phyloP scores from a whole-genome alignment of 2,797 vertebrate species.

The Etheostoma perlongum region DNA sequence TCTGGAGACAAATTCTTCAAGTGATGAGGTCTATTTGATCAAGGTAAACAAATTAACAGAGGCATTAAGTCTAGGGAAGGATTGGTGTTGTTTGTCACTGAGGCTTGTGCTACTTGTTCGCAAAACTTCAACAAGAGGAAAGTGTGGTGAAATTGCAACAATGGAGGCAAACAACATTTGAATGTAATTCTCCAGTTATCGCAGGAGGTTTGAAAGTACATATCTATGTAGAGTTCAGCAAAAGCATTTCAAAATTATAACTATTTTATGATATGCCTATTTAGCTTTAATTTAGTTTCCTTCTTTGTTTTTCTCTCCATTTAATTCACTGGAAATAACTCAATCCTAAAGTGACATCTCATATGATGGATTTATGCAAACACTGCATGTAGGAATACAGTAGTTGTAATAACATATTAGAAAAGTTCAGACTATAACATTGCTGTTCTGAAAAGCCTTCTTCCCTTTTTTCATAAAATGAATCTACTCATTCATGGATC shows the following conservation, averaged over 20 bases:
- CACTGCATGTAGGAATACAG: not conserved
- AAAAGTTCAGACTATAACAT: conserved; percentile 7
- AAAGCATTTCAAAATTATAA: not conserved
- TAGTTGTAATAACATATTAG: not conserved
- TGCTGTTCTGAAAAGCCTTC: conserved; percentile 3
- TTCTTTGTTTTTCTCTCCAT: not conserved
- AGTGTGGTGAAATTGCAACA: conserved; percentile 4
- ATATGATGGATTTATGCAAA: not conserved
- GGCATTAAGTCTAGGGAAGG: conserved; percentile 49
- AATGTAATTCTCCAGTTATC: conserved; percentile 6
- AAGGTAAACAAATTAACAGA: conserved; percentile 76
- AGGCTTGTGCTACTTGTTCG: conserved; percentile 25
- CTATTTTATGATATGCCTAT: conserved; percentile 13
- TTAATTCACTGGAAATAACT: not conserved
- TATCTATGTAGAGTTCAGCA: conserved; percentile 16
- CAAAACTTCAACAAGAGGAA: conserved; percentile 32
- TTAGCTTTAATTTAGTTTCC: not conserved
- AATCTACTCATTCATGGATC: conserved; percentile 35
- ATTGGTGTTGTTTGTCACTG: conserved; percentile 44
- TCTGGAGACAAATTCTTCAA: conserved; percentile 61
- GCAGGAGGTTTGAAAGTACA: conserved; percentile 15
- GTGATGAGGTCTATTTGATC: conserved; percentile 71
- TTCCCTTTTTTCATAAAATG: conserved; percentile 9
- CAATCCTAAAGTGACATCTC: not conserved
- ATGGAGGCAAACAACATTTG: not conserved